Base-by-base conservation (phyloP, 2,797 vertebrate species). In the Oryzias dopingdopingensis region DNA sequence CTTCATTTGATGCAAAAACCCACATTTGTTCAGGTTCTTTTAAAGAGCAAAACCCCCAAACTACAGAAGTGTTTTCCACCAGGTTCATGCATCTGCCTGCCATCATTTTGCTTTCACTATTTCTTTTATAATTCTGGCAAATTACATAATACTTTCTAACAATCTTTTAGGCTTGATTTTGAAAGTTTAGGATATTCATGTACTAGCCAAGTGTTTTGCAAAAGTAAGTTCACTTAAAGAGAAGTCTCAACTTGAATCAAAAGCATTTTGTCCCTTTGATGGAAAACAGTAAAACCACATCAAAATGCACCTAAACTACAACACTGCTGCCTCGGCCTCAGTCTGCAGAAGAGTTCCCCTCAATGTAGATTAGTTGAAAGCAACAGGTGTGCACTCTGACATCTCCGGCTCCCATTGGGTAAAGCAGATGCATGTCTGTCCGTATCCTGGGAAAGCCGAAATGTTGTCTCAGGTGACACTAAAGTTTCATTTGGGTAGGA, bases 281-380 rank as follows among this genome's bases (percentile, higher is more conserved):
- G 14, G 32, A 66, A 72, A 64, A 65, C 66, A 63, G 56, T 83
- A 80, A 83, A 82, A 54, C 74, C 55, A 52, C 41, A 49, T 46
- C 47, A 47, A 43, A 56, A 55, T 18, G 62, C 37, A 46, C 41
- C 57, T 42, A 16, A 26, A 57, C 40, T 52, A 52, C 17, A 12
- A 14, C 42, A 14, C 55, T 63, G 72, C 80, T 83, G 77, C 71
- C 72, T 83, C 59, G 59, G 70, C 70, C 59, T 67, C 41, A 56
- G 8, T 63, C 55, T 74, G 65, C 53, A 56, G 62, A 14, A 61
- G 50, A 68, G 41, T 61, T 76, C 76, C 65, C 81, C 57, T 64
- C 69, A 44, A 68, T 78, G 74, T 65, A 76, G 58, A 56, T 70
- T 47, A 42, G 18, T 50, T 68, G 15, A 50, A 55, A 59, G 58